Evolutionary conservation across 2,888 invertebrate species (phyloP).

Genomic region (Scotopteryx bipunctaria): DNA sequence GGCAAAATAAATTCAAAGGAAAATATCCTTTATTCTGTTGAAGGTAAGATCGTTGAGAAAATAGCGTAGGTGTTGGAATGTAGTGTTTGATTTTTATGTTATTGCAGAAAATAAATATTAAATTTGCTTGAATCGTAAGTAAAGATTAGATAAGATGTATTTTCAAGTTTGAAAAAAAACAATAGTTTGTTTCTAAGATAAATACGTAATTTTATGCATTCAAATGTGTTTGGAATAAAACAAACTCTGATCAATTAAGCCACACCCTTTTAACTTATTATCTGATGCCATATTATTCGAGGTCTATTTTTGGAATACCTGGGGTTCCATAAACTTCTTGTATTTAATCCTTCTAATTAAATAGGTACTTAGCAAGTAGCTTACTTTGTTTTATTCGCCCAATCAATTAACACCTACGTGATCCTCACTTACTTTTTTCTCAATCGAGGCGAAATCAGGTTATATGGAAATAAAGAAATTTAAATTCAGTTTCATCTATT

Average conservation of each 20-base stretch:
- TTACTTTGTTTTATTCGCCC: constrained; percentile 20
- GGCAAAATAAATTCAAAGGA: constrained; percentile 31
- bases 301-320: background rate
- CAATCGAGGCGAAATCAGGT: constrained; percentile 18
- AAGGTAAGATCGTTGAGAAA: background rate
- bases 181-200: too few relatives aligned
- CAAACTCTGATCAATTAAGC: too few relatives aligned
- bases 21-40: constrained; percentile 33
- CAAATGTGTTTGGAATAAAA: too few relatives aligned
- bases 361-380: background rate
- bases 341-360: background rate
- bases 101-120: constrained; percentile 10
- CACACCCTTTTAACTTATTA: too few relatives aligned
- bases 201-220: too few relatives aligned
- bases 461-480: constrained; percentile 37
- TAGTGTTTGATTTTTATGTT: constrained; percentile 1
- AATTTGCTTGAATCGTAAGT: constrained; percentile 1
- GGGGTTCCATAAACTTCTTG: background rate
- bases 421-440: constrained; percentile 4
- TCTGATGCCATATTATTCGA: background rate
- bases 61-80: constrained; percentile 18
- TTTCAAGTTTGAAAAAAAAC: background rate
- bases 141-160: background rate
- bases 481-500: constrained; percentile 46
- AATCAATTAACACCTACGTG: constrained; percentile 35